Evolutionary conservation across 2,113 vertebrate genomes (phyloP).

Genomic region (Zapus hudsonius): DNA sequence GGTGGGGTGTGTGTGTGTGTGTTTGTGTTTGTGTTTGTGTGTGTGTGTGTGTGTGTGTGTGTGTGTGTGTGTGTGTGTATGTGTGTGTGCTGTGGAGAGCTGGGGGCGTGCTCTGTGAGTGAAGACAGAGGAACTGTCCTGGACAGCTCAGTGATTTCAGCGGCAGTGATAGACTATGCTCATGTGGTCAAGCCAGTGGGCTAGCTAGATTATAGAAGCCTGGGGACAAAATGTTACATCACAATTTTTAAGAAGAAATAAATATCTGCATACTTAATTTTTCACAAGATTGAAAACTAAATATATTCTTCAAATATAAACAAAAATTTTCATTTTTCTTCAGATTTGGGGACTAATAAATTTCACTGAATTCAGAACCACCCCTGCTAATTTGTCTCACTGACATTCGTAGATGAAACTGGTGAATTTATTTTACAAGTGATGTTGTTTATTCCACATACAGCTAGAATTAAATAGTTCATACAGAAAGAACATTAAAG

Average conservation of each 20-base stretch:
- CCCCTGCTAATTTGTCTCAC: background rate
- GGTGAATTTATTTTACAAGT: constrained; percentile 34
- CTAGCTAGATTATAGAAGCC: constrained; percentile 51
- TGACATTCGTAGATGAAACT: background rate
- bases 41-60: no score
- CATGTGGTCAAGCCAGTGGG: constrained; percentile 15
- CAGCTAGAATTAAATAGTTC: constrained; percentile 52
- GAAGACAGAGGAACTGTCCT: background rate
- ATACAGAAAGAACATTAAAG: constrained; percentile 47
- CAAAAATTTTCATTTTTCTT: background rate
- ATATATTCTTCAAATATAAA: background rate
- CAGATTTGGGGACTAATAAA: constrained; percentile 26
- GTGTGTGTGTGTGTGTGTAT: no score
- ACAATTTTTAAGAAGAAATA: constrained; percentile 31
- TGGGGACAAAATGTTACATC: background rate
- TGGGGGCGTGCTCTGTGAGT: background rate
- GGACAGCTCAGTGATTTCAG: background rate
- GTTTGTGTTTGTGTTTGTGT: no score
- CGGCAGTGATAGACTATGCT: constrained; percentile 48
- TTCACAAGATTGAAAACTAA: background rate
- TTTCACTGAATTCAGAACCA: background rate
- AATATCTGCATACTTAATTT: background rate
- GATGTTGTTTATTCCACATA: background rate
- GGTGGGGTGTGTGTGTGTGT: no score
- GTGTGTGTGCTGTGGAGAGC: background rate